Evolutionary conservation across 2,888 invertebrate genomes (phyloP), one percentile per base, ranked within the genome.

Genomic region (Endomychus coccineus): DNA sequence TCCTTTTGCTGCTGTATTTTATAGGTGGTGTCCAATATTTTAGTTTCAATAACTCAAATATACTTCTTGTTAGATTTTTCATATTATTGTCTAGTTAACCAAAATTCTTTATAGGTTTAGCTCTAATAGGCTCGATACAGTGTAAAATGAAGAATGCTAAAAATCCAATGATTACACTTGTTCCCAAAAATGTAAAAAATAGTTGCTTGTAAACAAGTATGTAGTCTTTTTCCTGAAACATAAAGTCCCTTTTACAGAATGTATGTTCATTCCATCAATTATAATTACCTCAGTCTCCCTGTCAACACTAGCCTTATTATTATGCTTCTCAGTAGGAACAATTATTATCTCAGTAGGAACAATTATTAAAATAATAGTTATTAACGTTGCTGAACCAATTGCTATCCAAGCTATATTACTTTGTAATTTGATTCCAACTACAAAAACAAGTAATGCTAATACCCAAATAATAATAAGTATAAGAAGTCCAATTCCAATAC

Each of bases 401-500:
- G 74, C 71, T 45, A 78, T 62, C 59, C 75, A 74, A 34, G 80
- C 81, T 42, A 81, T 62, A 54, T 70, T 74, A 60, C 75, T 79
- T 45, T 78, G 77, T 23, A 78, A 75, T 52, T 77, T 74, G 27
- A 79, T 64, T 2, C 80, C 76, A 33, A 80, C 64, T 54, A 79
- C 73, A 51, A 80, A 80, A 49, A 79, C 57, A 50, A 80, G 56
- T 22, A 77, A 63, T 17, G 80, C 74, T 38, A 74, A 51, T 46
- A 75, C 69, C 81, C 83, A 83, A 49, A 80, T 58, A 39, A 74
- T 63, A 42, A 77, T 68, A 53, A 83, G 62, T 50, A 80, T 67
- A 58, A 82, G 77, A 42, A 81, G 69, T 49, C 82, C 82, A 45
- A 77, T 65, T 54, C 82, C 82, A 51, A 80, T 70, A 49, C 49